These are phyloP conservation scores for Hyphantria cunea DNA, from an alignment of 1,140 invertebrate species.

Conservation along the genomic window DNA sequence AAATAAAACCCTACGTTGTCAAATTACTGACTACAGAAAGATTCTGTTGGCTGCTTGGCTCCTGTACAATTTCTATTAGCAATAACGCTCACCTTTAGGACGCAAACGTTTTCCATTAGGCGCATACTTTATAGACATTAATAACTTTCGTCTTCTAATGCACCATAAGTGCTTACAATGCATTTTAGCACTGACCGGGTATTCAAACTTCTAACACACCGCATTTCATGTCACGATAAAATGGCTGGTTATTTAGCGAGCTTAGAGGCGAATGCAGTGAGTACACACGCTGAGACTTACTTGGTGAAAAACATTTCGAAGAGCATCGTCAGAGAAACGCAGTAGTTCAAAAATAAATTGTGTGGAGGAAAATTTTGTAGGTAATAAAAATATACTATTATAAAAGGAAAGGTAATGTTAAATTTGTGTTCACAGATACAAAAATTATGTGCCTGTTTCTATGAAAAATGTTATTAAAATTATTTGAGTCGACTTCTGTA, in stretches of 20 bases:
- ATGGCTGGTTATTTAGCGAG: constrained; percentile 21
- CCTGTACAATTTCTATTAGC: constrained; percentile 42
- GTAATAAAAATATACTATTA: no score
- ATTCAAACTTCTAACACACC: constrained; percentile 29
- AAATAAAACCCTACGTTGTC: no score
- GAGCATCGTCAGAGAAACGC: background rate
- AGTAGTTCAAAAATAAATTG: constrained; percentile 1
- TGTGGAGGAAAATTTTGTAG: background rate
- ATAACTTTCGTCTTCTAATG: constrained; percentile 52
- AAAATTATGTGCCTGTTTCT: no score
- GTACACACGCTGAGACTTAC: constrained; percentile 3
- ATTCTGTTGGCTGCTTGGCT: constrained; percentile 4
- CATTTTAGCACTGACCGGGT: constrained; percentile 12
- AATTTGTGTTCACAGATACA: no score
- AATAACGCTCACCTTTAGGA: constrained; percentile 36
- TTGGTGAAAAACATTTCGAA: background rate
- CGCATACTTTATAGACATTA: constrained; percentile 37
- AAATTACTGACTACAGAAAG: no score
- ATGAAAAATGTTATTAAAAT: no score
- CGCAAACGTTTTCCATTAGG: constrained; percentile 47
- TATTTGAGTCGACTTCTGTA: no score
- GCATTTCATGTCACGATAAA: constrained; percentile 27
- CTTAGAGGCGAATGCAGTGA: constrained; percentile 18
- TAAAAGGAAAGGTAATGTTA: no score
- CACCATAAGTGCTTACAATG: constrained; percentile 35